Base-by-base conservation (phyloP, 2,113 vertebrate species). In the Nyctibius bracteatus region DNA sequence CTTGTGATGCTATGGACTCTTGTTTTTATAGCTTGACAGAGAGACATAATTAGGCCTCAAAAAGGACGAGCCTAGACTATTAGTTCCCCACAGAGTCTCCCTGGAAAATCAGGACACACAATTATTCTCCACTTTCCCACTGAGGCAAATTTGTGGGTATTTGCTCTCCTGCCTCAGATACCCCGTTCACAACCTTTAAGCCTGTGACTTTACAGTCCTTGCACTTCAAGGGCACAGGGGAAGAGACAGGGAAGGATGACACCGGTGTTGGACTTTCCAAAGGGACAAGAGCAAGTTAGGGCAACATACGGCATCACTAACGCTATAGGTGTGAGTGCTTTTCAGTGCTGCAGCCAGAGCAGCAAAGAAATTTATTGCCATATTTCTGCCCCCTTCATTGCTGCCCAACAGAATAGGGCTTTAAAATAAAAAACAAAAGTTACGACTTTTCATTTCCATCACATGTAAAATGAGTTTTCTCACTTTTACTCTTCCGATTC, bases 41-140 rank as follows among this genome's bases (percentile, higher is more conserved):
- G 81, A 91, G 86, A 95, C 75, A 86, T 97, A 98, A 98, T 97
- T 97, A 97, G 93, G 90, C 83, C 96, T 97, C 90, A 90, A 61
- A 97, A 97, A 96, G 65, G 88, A 97, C 71, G 97, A 94, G 96
- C 87, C 96, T 84, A 92, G 92, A 94, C 47, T 52, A 92, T 90
- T 88, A 94, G 86, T 93, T 85, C 79, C 74, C 77, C 59, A 92
- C 67, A 88, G 92, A 93, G 92, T 90, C 88, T 92, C 93, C 77
- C 86, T 74, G 86, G 90, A 96, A 97, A 97, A 97, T 95, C 93
- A 96, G 95, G 94, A 95, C 35, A 65, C 39, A 65, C 55, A 58
- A 70, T 93, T 94, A 70, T 67, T 94, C 82, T 58, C 54, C 31
- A 19, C 75, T 58, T 83, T 49, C 75, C 47, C 66, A 85, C 46